A percentile compares a stretch with the other conserved stretches of the same genome.
Evolutionary conservation across 2,888 invertebrate species (phyloP).

Genomic region (Linyphia triangularis): DNA sequence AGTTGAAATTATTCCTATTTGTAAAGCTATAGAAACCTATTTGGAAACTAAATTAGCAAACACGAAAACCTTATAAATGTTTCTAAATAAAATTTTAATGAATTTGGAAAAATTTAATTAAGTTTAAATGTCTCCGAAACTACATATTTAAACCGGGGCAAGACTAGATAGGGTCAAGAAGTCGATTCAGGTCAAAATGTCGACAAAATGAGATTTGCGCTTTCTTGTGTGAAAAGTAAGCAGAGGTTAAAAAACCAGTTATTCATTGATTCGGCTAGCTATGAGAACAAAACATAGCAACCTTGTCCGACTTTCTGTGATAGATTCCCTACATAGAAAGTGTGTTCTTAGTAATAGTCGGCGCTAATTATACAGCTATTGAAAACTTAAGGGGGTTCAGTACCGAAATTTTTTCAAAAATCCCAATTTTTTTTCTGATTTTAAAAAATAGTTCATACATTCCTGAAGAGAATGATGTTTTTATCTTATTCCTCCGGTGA

Average conservation of each 20-base stretch:
- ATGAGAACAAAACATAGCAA: slow-evolving; percentile 39
- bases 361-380: slow-evolving; percentile 18
- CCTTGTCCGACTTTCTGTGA: slow-evolving; percentile 56
- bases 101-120: slow-evolving; percentile 15
- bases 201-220: slow-evolving; percentile 48
- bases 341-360: background rate
- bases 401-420: too few species aligned
- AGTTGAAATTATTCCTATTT: too few species aligned
- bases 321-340: slow-evolving; percentile 11
- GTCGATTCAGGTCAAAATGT: slow-evolving; percentile 59
- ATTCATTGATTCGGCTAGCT: slow-evolving; percentile 13
- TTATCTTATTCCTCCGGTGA: too few species aligned
- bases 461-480: too few species aligned
- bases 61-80: too few species aligned
- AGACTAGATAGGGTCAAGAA: slow-evolving; percentile 42
- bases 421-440: too few species aligned
- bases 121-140: slow-evolving; percentile 1
- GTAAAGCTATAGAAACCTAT: too few species aligned
- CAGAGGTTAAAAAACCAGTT: slow-evolving; percentile 52
- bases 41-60: too few species aligned
- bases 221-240: slow-evolving; percentile 32
- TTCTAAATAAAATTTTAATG: background rate
- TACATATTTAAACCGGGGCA: slow-evolving; percentile 45
- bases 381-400: too few species aligned
- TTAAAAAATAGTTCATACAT: too few species aligned